These are phyloP conservation scores for Apocrypta bakeri DNA, from an alignment of 1,140 invertebrate genomes.

Conservation along the genomic window DNA sequence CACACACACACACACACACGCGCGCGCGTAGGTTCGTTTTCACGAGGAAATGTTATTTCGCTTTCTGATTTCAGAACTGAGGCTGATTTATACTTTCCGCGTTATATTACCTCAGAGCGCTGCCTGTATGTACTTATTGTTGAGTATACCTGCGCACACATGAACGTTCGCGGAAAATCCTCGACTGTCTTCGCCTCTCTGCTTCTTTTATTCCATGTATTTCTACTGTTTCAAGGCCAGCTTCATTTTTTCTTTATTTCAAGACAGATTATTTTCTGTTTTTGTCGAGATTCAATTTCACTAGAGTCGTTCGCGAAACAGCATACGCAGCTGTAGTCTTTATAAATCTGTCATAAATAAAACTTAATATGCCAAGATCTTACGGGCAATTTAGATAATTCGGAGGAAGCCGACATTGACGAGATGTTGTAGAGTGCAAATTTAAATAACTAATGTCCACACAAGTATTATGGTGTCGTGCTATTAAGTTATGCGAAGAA, in stretches of 20 bases:
- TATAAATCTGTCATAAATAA: background rate
- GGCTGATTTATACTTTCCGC: slow-evolving; percentile 12
- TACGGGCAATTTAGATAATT: background rate
- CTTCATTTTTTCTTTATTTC: too few relatives aligned
- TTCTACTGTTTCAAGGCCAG: too few relatives aligned
- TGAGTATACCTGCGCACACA: too few relatives aligned
- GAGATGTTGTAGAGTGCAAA: too few relatives aligned
- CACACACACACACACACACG: too few relatives aligned
- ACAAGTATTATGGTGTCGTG: background rate
- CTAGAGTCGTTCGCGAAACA: too few relatives aligned
- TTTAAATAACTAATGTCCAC: background rate
- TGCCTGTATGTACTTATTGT: background rate
- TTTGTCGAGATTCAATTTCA: too few relatives aligned
- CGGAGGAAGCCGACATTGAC: too few relatives aligned
- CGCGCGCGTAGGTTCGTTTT: slow-evolving; percentile 16
- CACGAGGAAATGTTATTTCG: slow-evolving; percentile 49
- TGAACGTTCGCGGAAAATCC: background rate
- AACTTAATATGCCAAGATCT: too few relatives aligned
- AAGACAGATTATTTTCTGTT: too few relatives aligned
- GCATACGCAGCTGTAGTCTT: background rate
- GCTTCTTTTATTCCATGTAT: background rate
- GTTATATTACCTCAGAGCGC: background rate
- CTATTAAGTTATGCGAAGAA: background rate
- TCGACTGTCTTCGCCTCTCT: background rate
- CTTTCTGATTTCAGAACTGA: slow-evolving; percentile 45